Evolutionary conservation across 2,113 vertebrate genomes (phyloP).

Genomic region (Arothron firmamentum): DNA sequence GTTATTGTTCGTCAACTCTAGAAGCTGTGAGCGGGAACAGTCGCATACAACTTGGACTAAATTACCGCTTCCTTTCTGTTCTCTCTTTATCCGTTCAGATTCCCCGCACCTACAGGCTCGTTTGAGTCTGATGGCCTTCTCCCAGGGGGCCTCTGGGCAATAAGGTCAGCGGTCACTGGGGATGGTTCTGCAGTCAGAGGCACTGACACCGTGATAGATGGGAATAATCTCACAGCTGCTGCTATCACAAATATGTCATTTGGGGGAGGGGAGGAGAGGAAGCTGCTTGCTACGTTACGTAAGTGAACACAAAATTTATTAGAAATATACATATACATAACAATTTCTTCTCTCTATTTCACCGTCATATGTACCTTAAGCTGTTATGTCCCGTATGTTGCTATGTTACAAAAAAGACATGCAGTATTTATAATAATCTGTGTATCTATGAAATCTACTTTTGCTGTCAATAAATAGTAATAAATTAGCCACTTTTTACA

Average conservation of each 20-base stretch:
- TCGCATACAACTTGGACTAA: neutral
- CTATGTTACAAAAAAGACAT: slow-evolving; percentile 69
- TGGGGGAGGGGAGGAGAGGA: slow-evolving; percentile 28
- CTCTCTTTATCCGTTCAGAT: slow-evolving; percentile 1
- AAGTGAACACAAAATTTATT: slow-evolving; percentile 69
- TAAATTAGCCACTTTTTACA: slow-evolving; percentile 70
- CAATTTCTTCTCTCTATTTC: slow-evolving; percentile 53
- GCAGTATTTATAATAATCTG: slow-evolving; percentile 72
- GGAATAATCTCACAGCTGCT: slow-evolving; percentile 53
- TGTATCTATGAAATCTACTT: slow-evolving; percentile 70
- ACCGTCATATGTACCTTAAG: slow-evolving; percentile 45
- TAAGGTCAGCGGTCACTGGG: slow-evolving; percentile 45
- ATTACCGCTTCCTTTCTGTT: slow-evolving; percentile 8
- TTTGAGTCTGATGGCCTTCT: slow-evolving; percentile 28
- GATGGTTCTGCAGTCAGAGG: slow-evolving; percentile 10
- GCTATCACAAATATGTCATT: slow-evolving; percentile 53
- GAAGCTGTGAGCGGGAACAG: slow-evolving; percentile 23
- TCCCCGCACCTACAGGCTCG: slow-evolving; percentile 24
- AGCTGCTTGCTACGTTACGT: slow-evolving; percentile 30
- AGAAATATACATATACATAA: slow-evolving; percentile 72
- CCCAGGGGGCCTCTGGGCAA: slow-evolving; percentile 18
- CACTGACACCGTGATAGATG: slow-evolving; percentile 56
- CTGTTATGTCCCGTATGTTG: slow-evolving; percentile 58
- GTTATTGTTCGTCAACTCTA: slow-evolving; percentile 23
- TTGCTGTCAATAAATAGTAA: slow-evolving; percentile 78